Base-by-base conservation (phyloP, 2,888 invertebrate species). In the Bombylius discolor region DNA sequence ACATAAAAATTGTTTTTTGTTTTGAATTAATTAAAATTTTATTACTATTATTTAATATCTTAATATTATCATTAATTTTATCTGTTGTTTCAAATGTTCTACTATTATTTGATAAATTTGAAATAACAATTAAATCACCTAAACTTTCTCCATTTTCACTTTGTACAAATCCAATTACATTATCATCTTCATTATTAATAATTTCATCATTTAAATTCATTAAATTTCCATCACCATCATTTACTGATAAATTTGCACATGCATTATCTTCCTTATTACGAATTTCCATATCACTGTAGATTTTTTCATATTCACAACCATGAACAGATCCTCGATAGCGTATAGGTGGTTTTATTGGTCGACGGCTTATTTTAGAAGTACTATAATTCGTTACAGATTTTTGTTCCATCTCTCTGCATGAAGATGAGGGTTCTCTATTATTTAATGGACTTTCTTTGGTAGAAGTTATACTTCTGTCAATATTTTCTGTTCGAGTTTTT, bases 271-370 rank as follows among this genome's bases (percentile, higher is more conserved):
- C 23, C 3, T 23, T 23, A 23, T 23, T 23, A 23, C 23, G 23
- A 23, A 87, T 80, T 1, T 85, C 87, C 70, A 85, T 84, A 65
- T 85, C 83, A 64, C 79, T 79, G 62, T 86, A 83, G 62, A 87
- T 83, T 61, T 82, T 77, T 64, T 87, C 87, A 52, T 87, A 72
- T 70, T 87, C 87, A 69, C 84, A 84, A 5, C 87, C 87, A 79
- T 85, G 81, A n/a, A 82, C 79, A 51, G 77, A 78, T 65, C 80
- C 82, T 62, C 73, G 74, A 62, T 78, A 82, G 60, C 81, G 72
- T 1, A 74, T 79, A 0, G 87, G 87, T 23, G 82, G 78, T 73
- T 83, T 85, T 62, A 82, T 79, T 64, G 79, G 75, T 23, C 85
- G 71, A 63, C 81, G 80, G 13, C 79, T 77, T 31, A 79, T 77